A percentile compares a stretch with the other conserved stretches of the same genome.
These are phyloP conservation scores for Egretta garzetta DNA, from an alignment of 2,113 vertebrate genomes.

Conservation along the genomic window DNA sequence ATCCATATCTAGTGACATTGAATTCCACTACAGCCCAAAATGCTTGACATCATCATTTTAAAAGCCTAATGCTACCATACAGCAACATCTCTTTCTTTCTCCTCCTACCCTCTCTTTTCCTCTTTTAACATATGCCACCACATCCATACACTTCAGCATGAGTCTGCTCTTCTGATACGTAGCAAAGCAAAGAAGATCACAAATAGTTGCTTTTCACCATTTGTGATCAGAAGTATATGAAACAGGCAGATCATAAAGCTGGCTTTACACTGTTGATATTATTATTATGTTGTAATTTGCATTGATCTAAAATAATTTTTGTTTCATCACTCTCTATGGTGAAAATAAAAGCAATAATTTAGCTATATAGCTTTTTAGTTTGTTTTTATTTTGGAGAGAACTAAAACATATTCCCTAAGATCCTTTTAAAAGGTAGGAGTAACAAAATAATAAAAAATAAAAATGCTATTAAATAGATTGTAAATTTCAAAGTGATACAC, in stretches of 20 bases:
- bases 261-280: slow-evolving; percentile 46
- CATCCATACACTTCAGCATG: background rate
- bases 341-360: slow-evolving; percentile 67
- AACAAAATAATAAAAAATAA: slow-evolving; percentile 74
- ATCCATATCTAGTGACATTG: background rate
- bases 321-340: slow-evolving; percentile 56
- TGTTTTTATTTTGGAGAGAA: slow-evolving; percentile 58
- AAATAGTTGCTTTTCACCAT: background rate
- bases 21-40: background rate
- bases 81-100: background rate
- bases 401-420: slow-evolving; percentile 67
- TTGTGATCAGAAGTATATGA: slow-evolving; percentile 28
- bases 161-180: background rate
- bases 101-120: background rate
- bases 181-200: background rate
- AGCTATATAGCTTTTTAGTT: slow-evolving; percentile 38
- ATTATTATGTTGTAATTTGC: slow-evolving; percentile 31
- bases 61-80: background rate
- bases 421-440: slow-evolving; percentile 57
- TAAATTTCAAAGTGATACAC: slow-evolving; percentile 75
- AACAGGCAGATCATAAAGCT: slow-evolving; percentile 62
- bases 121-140: background rate
- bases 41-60: background rate
- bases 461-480: slow-evolving; percentile 69
- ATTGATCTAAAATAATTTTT: slow-evolving; percentile 57